phyloP scores from a whole-genome alignment of 2,797 vertebrate species.

The Sylvilagus floridanus region DNA sequence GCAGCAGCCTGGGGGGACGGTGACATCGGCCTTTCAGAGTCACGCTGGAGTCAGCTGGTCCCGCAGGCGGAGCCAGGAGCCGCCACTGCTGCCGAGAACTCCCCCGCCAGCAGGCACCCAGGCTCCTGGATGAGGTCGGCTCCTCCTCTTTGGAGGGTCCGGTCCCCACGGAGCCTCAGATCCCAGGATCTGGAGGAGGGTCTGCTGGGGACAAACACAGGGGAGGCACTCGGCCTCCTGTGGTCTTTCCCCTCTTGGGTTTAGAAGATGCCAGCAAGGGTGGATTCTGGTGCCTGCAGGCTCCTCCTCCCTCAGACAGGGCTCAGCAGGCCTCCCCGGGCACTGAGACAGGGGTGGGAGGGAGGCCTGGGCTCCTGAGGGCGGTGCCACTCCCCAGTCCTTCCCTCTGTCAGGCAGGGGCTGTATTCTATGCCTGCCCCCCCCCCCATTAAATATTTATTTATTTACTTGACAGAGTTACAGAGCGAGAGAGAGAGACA shows the following conservation, averaged over 20 bases:
- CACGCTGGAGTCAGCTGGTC: background rate
- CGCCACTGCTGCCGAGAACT: constrained; percentile 54
- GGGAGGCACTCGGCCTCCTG: background rate
- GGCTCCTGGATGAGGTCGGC: background rate
- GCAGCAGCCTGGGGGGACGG: background rate
- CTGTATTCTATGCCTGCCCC: background rate
- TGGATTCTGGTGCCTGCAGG: background rate
- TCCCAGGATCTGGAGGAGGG: constrained; percentile 44
- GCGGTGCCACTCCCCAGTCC: background rate
- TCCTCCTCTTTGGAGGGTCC: background rate
- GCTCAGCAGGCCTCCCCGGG: background rate
- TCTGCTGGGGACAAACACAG: background rate
- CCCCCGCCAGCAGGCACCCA: constrained; percentile 67
- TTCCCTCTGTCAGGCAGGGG: background rate
- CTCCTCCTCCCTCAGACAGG: background rate
- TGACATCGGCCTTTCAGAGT: constrained; percentile 15
- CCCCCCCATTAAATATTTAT: background rate
- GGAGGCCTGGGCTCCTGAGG: background rate
- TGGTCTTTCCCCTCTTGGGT: background rate
- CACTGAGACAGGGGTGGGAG: accelerated
- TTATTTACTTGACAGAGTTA: no score
- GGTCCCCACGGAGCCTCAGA: constrained; percentile 1
- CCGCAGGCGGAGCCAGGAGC: background rate
- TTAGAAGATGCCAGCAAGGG: background rate
- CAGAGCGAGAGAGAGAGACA: no score